Evolutionary conservation across 2,888 invertebrate species (phyloP).

Genomic region (Lasioglossum morio): DNA sequence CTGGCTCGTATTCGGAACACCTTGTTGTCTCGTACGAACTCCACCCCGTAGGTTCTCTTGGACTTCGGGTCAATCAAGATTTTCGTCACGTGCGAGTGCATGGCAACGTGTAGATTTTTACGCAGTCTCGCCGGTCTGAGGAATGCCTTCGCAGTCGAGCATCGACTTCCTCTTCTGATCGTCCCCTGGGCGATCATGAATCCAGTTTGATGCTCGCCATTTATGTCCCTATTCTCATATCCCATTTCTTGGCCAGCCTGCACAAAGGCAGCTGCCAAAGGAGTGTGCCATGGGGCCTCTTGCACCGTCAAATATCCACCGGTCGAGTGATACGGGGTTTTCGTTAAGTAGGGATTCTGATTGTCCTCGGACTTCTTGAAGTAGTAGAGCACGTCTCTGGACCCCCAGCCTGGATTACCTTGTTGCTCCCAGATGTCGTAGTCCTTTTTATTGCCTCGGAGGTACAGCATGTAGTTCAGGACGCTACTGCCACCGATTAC

Average conservation of each 20-base stretch:
- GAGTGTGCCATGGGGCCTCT: constrained; percentile 95
- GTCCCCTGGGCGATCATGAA: constrained; percentile 96
- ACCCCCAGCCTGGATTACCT: constrained; percentile 96
- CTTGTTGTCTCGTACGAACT: constrained; percentile 91
- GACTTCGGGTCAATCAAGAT: constrained; percentile 85
- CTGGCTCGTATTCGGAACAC: constrained; percentile 90
- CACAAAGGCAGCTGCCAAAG: constrained; percentile 92
- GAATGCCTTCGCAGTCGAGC: constrained; percentile 95
- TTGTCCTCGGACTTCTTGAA: constrained; percentile 97
- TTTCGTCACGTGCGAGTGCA: constrained; percentile 89
- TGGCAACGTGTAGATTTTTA: constrained; percentile 93
- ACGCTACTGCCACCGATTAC: constrained; percentile 96
- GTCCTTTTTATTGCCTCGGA: constrained; percentile 94
- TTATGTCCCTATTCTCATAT: constrained; percentile 94
- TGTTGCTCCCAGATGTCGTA: constrained; percentile 95
- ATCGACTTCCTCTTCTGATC: constrained; percentile 91
- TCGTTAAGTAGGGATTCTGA: constrained; percentile 92
- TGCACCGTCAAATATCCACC: constrained; percentile 94
- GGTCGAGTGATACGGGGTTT: constrained; percentile 91
- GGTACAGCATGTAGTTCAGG: constrained; percentile 96
- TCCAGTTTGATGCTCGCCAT: constrained; percentile 94
- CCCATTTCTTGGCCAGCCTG: constrained; percentile 94
- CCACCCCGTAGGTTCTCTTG: constrained; percentile 93
- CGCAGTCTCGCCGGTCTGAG: constrained; percentile 92
- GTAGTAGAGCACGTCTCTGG: constrained; percentile 91